phyloP scores from a whole-genome alignment of 2,888 invertebrate species.

The Drosophila meridionalis region DNA sequence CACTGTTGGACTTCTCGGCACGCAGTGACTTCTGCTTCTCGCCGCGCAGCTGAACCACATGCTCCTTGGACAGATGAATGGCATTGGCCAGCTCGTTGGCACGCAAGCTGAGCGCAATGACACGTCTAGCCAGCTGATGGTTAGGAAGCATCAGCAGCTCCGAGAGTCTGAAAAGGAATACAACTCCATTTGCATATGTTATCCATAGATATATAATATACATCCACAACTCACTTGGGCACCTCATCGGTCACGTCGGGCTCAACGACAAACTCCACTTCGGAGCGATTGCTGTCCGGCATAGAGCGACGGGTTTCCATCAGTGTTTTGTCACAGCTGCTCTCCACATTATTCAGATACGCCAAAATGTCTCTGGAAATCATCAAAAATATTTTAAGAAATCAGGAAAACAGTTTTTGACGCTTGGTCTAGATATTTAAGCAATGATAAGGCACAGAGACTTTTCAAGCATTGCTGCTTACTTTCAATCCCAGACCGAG shows the following conservation, averaged over 20 bases:
- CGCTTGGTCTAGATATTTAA: background rate
- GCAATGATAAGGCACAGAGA: background rate
- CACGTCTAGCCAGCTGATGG: slow-evolving; percentile 84
- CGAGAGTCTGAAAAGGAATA: slow-evolving; percentile 71
- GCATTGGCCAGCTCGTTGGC: slow-evolving; percentile 85
- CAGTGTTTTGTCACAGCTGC: slow-evolving; percentile 84
- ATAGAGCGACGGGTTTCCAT: slow-evolving; percentile 83
- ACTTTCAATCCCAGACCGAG: background rate
- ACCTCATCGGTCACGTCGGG: slow-evolving; percentile 85
- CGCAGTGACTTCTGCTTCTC: slow-evolving; percentile 84
- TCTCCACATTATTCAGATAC: slow-evolving; percentile 85
- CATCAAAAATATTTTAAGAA: background rate
- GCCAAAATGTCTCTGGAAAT: slow-evolving; percentile 83
- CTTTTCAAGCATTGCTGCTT: background rate
- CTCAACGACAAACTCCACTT: slow-evolving; percentile 84
- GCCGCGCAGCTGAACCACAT: slow-evolving; percentile 83
- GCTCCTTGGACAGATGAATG: slow-evolving; percentile 84
- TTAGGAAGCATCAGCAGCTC: slow-evolving; percentile 85
- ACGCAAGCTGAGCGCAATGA: slow-evolving; percentile 83
- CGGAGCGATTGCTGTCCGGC: slow-evolving; percentile 83
- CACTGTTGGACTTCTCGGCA: slow-evolving; percentile 84
- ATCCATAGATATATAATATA: background rate
- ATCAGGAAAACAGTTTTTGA: background rate
- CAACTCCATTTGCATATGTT: fast-evolving
- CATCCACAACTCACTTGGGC: slow-evolving; percentile 80